Percentiles rank a stretch among this genome's conserved stretches.
phyloP scores from a whole-genome alignment of 2,888 invertebrate species.

The Chironomus riparius region DNA sequence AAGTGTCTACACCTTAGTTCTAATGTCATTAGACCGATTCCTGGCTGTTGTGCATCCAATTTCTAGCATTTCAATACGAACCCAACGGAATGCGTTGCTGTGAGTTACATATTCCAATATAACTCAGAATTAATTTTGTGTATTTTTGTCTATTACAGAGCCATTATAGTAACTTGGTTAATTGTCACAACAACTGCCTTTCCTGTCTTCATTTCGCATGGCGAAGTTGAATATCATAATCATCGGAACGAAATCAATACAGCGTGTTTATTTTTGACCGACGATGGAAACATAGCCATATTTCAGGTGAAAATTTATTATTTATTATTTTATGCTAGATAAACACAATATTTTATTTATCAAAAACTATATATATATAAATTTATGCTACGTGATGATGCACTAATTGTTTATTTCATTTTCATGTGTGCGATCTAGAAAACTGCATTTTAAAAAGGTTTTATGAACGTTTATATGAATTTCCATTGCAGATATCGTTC shows the following conservation, averaged over 20 bases:
- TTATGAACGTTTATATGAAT: too few species aligned
- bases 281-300: slow-evolving; percentile 46
- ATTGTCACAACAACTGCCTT: slow-evolving; percentile 59
- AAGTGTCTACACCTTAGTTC: slow-evolving; percentile 83
- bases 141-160: slow-evolving; percentile 36
- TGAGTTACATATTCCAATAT: slow-evolving; percentile 33
- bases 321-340: slow-evolving; percentile 14
- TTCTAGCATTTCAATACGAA: slow-evolving; percentile 72
- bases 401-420: background rate
- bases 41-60: slow-evolving; percentile 91
- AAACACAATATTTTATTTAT: too few species aligned
- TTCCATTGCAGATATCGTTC: slow-evolving; percentile 58
- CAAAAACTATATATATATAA: too few species aligned
- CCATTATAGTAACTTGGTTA: slow-evolving; percentile 64
- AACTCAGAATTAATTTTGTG: too few species aligned
- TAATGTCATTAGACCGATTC: slow-evolving; percentile 87
- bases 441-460: too few species aligned
- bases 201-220: slow-evolving; percentile 60
- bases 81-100: slow-evolving; percentile 64
- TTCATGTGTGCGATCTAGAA: background rate
- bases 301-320: slow-evolving; percentile 43
- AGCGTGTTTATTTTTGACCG: slow-evolving; percentile 58
- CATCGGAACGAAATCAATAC: slow-evolving; percentile 55
- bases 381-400: background rate
- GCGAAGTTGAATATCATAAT: slow-evolving; percentile 54